Conservation (phyloP, 2,797 vertebrate genomes). For the Cossypha polioptera region DNA sequence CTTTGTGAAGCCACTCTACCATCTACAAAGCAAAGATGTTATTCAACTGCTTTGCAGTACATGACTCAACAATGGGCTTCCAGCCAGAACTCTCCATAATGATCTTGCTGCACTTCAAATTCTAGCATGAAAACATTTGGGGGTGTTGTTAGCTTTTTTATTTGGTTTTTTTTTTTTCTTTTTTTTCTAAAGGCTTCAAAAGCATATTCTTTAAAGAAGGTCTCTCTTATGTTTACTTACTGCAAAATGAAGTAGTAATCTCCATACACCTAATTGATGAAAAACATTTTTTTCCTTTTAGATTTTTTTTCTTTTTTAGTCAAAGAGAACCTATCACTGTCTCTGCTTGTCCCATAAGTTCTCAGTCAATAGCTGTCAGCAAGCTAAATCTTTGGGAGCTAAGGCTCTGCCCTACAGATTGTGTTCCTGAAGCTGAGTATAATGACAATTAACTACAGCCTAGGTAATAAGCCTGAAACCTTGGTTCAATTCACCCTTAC, state of each 20-base stretch:
- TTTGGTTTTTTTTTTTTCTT: neutral
- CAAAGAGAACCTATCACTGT: neutral
- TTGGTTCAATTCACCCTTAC: neutral
- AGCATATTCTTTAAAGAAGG: neutral
- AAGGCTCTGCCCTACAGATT: neutral
- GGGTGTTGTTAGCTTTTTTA: neutral
- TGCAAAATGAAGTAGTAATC: neutral
- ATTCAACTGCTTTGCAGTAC: neutral
- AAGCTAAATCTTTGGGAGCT: neutral
- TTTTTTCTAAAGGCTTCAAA: neutral
- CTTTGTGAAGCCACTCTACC: constrained; percentile 21
- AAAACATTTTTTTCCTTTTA: constrained; percentile 20
- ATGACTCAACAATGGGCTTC: neutral
- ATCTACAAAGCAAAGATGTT: constrained; percentile 28
- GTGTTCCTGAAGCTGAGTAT: neutral
- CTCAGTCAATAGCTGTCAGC: neutral
- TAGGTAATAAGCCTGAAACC: neutral
- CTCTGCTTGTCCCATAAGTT: neutral
- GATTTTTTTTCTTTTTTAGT: neutral
- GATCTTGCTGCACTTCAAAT: constrained; percentile 43
- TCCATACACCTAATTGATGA: neutral
- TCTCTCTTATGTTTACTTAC: constrained; percentile 42
- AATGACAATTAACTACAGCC: neutral
- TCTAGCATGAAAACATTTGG: constrained; percentile 2
- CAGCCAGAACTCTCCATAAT: constrained; percentile 6